A percentile compares a stretch with the other conserved stretches of the same genome.
Evolutionary conservation across 2,888 invertebrate species (phyloP).

Genomic region (Lasioglossum pauxillum): DNA sequence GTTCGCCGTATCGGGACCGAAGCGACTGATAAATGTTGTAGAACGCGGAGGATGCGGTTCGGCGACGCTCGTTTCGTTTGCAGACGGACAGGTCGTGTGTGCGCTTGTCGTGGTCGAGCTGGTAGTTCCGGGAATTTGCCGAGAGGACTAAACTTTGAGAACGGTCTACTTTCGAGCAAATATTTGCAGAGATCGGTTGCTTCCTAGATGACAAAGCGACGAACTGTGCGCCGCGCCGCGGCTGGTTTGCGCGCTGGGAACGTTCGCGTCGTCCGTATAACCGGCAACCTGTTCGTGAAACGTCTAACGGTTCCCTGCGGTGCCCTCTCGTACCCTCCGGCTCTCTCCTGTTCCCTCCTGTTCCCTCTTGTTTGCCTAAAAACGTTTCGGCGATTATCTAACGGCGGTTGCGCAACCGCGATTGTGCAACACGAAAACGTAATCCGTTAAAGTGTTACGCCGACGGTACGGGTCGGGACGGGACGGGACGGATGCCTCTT

Average conservation of each 20-base stretch:
- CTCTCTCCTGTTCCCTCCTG: constrained; percentile 11
- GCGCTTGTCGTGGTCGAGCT: background rate
- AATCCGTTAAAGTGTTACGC: constrained; percentile 77
- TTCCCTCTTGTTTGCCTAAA: constrained; percentile 25
- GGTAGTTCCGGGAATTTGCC: background rate
- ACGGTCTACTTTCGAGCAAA: constrained; percentile 44
- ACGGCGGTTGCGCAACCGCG: constrained; percentile 71
- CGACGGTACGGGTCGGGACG: constrained; percentile 15
- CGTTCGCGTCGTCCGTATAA: background rate
- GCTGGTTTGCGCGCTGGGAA: background rate
- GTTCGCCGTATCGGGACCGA: background rate
- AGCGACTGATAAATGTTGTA: background rate
- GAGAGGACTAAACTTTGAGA: background rate
- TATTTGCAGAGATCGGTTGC: constrained; percentile 40
- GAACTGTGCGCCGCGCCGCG: background rate
- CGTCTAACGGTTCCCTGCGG: constrained; percentile 66
- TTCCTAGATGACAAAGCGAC: constrained; percentile 33
- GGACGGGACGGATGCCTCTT: constrained; percentile 39
- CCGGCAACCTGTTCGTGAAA: constrained; percentile 36
- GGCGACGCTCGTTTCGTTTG: background rate
- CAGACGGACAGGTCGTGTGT: background rate
- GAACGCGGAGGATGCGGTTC: background rate
- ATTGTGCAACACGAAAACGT: constrained; percentile 78
- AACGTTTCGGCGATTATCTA: constrained; percentile 76
- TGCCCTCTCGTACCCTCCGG: background rate